These are phyloP conservation scores for Camptogramma bilineatum DNA, from an alignment of 2,888 invertebrate genomes.

Conservation along the genomic window DNA sequence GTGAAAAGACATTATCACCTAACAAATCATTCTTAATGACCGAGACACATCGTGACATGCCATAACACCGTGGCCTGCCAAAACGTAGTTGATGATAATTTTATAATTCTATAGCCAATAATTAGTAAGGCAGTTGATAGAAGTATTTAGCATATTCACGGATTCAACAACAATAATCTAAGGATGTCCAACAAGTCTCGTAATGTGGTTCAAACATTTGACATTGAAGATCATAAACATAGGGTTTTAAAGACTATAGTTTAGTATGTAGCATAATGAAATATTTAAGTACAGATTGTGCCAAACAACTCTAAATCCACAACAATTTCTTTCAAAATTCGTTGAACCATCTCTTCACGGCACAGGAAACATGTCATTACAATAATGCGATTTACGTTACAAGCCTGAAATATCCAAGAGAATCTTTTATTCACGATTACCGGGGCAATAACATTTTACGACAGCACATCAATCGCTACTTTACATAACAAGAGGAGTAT, in stretches of 20 bases:
- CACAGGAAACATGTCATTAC: constrained; percentile 3
- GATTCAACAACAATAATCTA: not conserved
- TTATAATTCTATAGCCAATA: constrained; percentile 20
- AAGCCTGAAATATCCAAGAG: constrained; percentile 4
- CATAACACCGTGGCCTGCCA: constrained; percentile 21
- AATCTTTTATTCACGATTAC: constrained; percentile 32
- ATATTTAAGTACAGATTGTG: no score
- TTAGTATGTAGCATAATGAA: no score
- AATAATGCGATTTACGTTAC: constrained; percentile 13
- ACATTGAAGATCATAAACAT: no score
- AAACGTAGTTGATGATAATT: constrained; percentile 23
- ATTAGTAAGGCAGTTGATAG: constrained; percentile 10
- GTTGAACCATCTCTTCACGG: constrained; percentile 1
- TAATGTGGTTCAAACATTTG: no score
- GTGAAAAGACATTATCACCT: constrained; percentile 55
- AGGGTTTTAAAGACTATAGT: no score
- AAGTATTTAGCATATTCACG: not conserved
- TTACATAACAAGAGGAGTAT: constrained; percentile 37
- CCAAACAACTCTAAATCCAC: not conserved
- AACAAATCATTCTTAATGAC: constrained; percentile 58
- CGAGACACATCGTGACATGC: constrained; percentile 38
- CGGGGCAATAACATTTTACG: constrained; percentile 29
- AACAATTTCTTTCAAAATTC: constrained; percentile 2
- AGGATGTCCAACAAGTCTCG: no score
- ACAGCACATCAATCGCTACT: constrained; percentile 28